Base-by-base conservation (phyloP, 2,888 invertebrate species). In the Drosophila affinis region DNA sequence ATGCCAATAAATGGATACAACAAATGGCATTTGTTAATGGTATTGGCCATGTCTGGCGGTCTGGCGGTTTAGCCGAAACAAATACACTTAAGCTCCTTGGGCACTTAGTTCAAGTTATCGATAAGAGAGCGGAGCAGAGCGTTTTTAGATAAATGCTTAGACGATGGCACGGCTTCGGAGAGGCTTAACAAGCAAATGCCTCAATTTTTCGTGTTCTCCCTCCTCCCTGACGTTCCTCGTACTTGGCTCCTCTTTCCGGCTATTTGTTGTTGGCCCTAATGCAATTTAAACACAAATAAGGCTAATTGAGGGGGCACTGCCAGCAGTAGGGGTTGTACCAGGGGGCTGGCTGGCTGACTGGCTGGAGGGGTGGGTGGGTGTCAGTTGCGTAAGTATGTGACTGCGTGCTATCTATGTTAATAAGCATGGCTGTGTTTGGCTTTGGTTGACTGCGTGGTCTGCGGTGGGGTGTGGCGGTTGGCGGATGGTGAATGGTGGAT, bases 231-330 rank as follows among this genome's bases (percentile, higher is more conserved):
- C 60, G 52, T 58, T 39, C 14, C 39, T 59, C 75, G 61, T 64
- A 71, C 72, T 69, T 70, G 63, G 62, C 54, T 60, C 67, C 76
- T 68, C 72, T 57, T 63, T 46, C 27, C 46, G 6, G 44, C 60
- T 44, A 45, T 49, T 59, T 63, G 65, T 18, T 47, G 47, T 58
- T 47, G 51, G 54, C 74, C 68, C 75, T 79, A 81, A 78, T 79
- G 76, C 84, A 81, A 86, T 86, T 84, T 83, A 84, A 84, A 83
- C 81, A 84, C 84, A 85, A 85, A 80, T 77, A 80, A 69, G 76
- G 78, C 84, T 87, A 87, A 82, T 84, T 87, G 80, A 75, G 73
- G 75, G 77, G 60, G 17, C 58, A 39, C 39, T 14, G 39, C 39
- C 2, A 39, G 14, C 39, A 39, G 39, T 6, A 34, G 39, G 14